phyloP scores from a whole-genome alignment of 2,113 vertebrate species.

The Cyphomyrus discorhynchus region DNA sequence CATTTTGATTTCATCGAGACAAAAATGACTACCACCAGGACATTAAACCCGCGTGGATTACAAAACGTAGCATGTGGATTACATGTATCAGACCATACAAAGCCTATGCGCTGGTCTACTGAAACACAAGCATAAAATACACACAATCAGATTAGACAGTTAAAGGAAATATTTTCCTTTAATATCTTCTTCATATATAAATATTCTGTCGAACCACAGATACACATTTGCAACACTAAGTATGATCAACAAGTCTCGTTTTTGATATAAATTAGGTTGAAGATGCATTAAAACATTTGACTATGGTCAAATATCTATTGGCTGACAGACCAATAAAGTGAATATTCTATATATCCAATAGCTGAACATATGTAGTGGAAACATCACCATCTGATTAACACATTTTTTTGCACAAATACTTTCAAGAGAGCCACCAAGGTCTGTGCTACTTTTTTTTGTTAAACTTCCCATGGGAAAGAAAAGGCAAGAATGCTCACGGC shows the following conservation, averaged over 20 bases:
- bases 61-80: neutral
- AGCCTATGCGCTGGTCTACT: neutral
- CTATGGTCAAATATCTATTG: neutral
- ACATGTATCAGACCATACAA: neutral
- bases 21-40: neutral
- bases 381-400: neutral
- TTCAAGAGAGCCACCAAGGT: neutral
- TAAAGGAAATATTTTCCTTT: neutral
- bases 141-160: neutral
- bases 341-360: neutral
- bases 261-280: neutral
- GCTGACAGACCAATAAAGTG: neutral
- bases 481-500: slow-evolving; percentile 6
- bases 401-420: neutral
- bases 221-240: neutral
- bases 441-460: neutral
- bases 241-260: neutral
- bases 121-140: neutral
- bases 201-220: neutral
- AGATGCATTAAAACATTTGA: neutral
- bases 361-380: neutral
- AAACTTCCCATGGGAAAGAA: neutral
- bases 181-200: neutral
- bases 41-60: neutral
- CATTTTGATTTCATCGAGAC: neutral